These are phyloP conservation scores for Gallinago stenura DNA, from an alignment of 2,797 vertebrate genomes.

Conservation along the genomic window DNA sequence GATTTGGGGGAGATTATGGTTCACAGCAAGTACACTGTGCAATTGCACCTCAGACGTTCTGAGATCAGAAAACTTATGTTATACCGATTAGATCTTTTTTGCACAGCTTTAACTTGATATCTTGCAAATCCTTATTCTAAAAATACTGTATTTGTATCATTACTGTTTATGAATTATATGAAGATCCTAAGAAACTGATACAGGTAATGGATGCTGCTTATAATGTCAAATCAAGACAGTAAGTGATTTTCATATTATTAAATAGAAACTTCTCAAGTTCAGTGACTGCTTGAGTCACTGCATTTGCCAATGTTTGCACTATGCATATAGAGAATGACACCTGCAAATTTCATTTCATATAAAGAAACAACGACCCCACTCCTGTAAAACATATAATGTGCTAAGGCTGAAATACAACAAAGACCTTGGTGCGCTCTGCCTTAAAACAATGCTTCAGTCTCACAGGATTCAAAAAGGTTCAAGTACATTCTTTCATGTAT, in stretches of 20 bases:
- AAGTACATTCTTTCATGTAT: not conserved
- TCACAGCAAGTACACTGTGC: not conserved
- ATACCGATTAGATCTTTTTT: not conserved
- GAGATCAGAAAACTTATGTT: not conserved
- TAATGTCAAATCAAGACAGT: not conserved
- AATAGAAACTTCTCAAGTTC: not conserved
- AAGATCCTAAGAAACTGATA: not conserved
- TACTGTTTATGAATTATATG: not conserved
- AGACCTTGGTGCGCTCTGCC: not conserved
- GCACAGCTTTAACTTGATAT: not conserved
- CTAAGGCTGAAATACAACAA: not conserved
- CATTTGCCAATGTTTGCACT: not conserved
- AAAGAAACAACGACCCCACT: not conserved
- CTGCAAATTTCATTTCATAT: not conserved
- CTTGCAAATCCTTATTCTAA: constrained; percentile 18
- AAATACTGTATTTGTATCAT: not conserved
- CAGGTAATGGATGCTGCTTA: not conserved
- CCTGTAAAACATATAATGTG: not conserved
- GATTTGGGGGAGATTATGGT: not conserved
- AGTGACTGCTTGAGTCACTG: not conserved
- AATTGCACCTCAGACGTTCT: not conserved
- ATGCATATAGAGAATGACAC: not conserved
- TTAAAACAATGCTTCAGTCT: not conserved
- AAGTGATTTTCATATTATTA: not conserved
- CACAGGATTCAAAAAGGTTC: not conserved